Evolutionary conservation across 2,888 invertebrate species (phyloP).

Genomic region (Ceriagrion tenellum): DNA sequence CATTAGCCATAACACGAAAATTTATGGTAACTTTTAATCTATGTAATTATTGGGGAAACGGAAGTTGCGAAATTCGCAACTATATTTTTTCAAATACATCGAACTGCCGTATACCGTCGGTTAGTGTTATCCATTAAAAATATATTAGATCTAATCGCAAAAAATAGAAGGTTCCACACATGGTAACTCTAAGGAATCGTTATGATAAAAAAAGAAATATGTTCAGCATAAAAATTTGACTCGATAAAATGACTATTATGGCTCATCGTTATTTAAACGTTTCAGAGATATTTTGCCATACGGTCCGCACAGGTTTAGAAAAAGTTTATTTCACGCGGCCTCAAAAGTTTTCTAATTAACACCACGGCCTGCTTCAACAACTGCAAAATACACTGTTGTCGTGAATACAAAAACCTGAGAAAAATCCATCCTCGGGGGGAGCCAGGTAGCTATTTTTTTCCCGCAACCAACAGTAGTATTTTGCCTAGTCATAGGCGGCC

Average conservation of each 20-base stretch:
- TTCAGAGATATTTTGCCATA: constrained; percentile 28
- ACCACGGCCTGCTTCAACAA: constrained; percentile 25
- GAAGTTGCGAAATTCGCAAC: too few species aligned
- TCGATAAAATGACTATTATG: neutral
- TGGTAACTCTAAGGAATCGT: neutral
- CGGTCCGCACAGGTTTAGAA: neutral
- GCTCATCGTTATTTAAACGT: neutral
- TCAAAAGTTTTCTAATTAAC: constrained; percentile 38
- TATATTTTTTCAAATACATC: too few species aligned
- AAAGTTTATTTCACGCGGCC: neutral
- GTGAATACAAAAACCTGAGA: neutral
- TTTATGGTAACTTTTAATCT: too few species aligned
- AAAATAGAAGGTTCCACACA: too few species aligned
- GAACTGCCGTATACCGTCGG: too few species aligned
- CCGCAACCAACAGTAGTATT: neutral
- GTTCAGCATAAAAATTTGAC: neutral
- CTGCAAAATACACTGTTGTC: constrained; percentile 30
- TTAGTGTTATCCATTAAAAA: too few species aligned
- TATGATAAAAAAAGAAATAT: neutral
- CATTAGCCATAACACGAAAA: too few species aligned
- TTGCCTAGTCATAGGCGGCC: constrained; percentile 46
- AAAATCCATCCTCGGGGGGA: constrained; percentile 25
- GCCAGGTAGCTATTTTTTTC: neutral
- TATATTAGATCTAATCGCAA: too few species aligned
- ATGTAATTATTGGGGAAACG: too few species aligned